Evolutionary conservation across 2,797 vertebrate genomes (phyloP), one percentile per base, ranked within the genome.

Genomic region (Lutjanus argentimaculatus): DNA sequence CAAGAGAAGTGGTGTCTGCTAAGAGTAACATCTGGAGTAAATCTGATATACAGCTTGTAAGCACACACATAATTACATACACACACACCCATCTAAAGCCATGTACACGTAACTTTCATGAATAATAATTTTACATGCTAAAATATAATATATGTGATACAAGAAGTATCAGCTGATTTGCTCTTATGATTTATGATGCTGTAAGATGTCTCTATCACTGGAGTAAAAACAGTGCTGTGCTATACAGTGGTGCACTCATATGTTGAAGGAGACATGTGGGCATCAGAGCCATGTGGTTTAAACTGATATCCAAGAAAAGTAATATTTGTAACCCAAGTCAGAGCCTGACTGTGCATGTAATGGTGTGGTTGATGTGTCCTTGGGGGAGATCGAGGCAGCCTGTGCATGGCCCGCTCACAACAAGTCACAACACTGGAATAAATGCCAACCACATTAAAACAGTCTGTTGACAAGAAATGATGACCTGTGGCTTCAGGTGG

Each of bases 281-380:
- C 52, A 61, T 71, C 56, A 73, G 40, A 79, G 57, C 21, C 63
- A 52, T 25, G 65, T 42, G 61, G 43, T 56, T 57, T 69, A 65
- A 83, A 73, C 55, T 62, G 67, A 67, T 59, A 65, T 52, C 77
- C 48, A 71, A 82, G 63, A 67, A 77, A 82, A 65, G 25, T 49
- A 75, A 62, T 49, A 59, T 89, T 82, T 74, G 57, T 17, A 21
- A 64, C 68, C 57, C 52, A 8, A 80, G 48, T 53, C 52, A 55
- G 81, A 83, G 58, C 75, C 86, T 87, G 87, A 77, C 83, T 83
- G 85, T 80, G 82, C 84, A 84, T 88, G 82, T 86, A 74, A 83
- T 88, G 49, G 57, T 57, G 67, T 58, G 42, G 70, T 68, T 87
- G 58, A 89, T 82, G 83, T 66, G 58, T 90, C 82, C 69, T 62